A percentile compares a stretch with the other conserved stretches of the same genome.
Conservation (phyloP, 1,140 invertebrate species). For the Papilio polytes region DNA sequence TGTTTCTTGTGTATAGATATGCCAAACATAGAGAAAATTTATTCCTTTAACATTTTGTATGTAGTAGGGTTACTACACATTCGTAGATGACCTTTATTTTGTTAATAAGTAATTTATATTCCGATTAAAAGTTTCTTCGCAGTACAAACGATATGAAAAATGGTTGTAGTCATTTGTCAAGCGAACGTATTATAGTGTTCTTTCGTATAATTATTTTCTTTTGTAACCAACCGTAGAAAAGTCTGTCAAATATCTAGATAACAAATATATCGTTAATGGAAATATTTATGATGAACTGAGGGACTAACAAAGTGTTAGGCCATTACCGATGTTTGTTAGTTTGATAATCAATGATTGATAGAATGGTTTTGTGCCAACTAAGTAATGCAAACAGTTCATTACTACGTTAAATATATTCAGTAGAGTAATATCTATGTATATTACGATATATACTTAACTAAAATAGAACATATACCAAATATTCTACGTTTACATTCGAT, state of each 20-base stretch:
- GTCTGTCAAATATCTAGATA: conserved; percentile 12
- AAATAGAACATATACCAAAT: neutral
- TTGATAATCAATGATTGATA: conserved; percentile 40
- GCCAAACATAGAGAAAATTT: too few species aligned
- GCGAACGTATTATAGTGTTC: conserved; percentile 13
- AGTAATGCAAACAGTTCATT: conserved; percentile 38
- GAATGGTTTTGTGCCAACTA: conserved; percentile 31
- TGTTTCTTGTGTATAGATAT: neutral
- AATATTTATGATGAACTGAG: conserved; percentile 26
- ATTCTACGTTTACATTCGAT: neutral
- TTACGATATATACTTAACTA: neutral
- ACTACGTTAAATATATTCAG: conserved; percentile 33
- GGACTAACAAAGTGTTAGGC: conserved; percentile 4
- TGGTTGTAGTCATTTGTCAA: conserved; percentile 15
- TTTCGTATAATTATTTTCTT: conserved; percentile 30
- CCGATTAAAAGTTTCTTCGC: neutral
- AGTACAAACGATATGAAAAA: conserved; percentile 21
- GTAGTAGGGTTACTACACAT: neutral
- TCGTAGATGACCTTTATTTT: conserved; percentile 2
- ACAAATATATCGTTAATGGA: conserved; percentile 17
- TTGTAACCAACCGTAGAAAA: conserved; percentile 18
- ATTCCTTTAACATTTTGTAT: too few species aligned
- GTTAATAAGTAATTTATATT: neutral
- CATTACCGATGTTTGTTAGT: conserved; percentile 33
- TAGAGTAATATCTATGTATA: conserved; percentile 44